phyloP scores from a whole-genome alignment of 2,113 vertebrate genomes.

The Nibea coibor region DNA sequence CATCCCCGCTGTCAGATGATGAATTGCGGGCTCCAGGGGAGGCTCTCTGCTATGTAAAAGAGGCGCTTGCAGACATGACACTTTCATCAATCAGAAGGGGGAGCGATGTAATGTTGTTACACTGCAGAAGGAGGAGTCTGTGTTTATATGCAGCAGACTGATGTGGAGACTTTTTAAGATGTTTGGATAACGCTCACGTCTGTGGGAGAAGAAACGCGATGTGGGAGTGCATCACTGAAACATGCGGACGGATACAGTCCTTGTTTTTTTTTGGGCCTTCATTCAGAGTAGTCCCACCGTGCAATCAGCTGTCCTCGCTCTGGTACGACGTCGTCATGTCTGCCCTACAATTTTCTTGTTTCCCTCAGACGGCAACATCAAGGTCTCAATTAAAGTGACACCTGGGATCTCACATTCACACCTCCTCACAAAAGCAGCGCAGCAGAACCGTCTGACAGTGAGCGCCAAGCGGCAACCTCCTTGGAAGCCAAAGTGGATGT shows the following conservation, averaged over 20 bases:
- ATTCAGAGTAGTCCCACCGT: constrained; percentile 24
- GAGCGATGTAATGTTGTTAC: constrained; percentile 75
- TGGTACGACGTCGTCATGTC: constrained; percentile 19
- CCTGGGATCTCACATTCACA: constrained; percentile 54
- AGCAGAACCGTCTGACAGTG: constrained; percentile 23
- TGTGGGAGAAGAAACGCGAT: neutral
- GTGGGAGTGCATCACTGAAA: constrained; percentile 15
- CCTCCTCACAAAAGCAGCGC: constrained; percentile 13
- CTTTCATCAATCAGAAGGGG: constrained; percentile 81
- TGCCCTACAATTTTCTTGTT: constrained; percentile 32
- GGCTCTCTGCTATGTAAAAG: constrained; percentile 81
- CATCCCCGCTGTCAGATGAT: constrained; percentile 75
- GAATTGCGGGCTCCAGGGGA: constrained; percentile 71
- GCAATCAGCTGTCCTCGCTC: constrained; percentile 45
- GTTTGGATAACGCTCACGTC: constrained; percentile 8
- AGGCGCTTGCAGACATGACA: constrained; percentile 74
- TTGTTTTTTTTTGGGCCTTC: constrained; percentile 34
- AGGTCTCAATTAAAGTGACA: constrained; percentile 66
- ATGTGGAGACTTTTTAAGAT: constrained; percentile 5
- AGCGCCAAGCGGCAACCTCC: neutral
- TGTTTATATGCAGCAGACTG: constrained; percentile 44
- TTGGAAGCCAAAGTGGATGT: too few relatives aligned
- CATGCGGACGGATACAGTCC: constrained; percentile 7
- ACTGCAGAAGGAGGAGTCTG: constrained; percentile 60
- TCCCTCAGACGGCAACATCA: constrained; percentile 31